Conservation (phyloP, 2,113 vertebrate genomes). For the Motacilla tschutschensis region DNA sequence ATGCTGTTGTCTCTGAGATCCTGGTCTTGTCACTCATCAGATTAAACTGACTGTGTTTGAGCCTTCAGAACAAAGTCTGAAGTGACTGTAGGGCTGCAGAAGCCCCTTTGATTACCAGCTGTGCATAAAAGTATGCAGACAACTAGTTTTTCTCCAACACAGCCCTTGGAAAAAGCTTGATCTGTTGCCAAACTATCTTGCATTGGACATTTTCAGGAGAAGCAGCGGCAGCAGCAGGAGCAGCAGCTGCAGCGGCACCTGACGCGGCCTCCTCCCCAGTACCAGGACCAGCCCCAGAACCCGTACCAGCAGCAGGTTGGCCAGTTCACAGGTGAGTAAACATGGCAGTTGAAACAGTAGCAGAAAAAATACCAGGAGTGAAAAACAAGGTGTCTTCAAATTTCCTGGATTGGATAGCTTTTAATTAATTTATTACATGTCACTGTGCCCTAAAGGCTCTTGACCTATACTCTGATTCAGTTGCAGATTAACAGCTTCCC, state of each 20-base stretch:
- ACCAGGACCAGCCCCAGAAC: slow-evolving; percentile 91
- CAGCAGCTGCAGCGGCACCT: slow-evolving; percentile 93
- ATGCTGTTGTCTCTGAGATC: neutral
- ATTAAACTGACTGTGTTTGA: neutral
- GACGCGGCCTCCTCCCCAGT: slow-evolving; percentile 92
- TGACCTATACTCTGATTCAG: neutral
- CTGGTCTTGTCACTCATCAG: neutral
- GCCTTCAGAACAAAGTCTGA: neutral
- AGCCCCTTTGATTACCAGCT: neutral
- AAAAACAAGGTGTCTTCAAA: neutral
- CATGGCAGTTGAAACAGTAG: neutral
- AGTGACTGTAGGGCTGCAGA: neutral
- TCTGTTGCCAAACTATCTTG: neutral
- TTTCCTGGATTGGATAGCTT: neutral
- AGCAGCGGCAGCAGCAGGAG: slow-evolving; percentile 88
- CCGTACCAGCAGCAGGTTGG: slow-evolving; percentile 84
- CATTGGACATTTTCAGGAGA: slow-evolving; percentile 76
- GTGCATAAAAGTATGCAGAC: neutral
- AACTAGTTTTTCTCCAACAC: neutral
- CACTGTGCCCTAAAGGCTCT: neutral
- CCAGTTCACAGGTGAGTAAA: slow-evolving; percentile 84
- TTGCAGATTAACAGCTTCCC: neutral
- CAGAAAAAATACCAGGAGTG: neutral
- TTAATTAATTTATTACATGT: neutral
- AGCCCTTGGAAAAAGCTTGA: neutral